phyloP scores from a whole-genome alignment of 2,113 vertebrate species.

The Circaetus gallicus region DNA sequence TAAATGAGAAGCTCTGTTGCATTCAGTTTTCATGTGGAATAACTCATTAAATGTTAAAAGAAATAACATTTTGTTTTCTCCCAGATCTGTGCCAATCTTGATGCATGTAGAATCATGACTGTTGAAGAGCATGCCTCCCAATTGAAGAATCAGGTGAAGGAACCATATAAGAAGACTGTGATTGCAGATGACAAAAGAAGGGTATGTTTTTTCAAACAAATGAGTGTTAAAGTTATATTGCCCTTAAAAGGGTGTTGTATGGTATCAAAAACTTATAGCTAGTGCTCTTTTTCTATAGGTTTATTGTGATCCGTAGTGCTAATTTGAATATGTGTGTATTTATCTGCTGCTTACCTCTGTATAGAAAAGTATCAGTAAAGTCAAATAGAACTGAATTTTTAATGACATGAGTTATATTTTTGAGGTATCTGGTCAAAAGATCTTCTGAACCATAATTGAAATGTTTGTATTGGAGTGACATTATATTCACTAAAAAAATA shows the following conservation, averaged over 20 bases:
- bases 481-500: not conserved
- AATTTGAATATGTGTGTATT: not conserved
- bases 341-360: not conserved
- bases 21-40: not conserved
- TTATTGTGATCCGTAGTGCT: not conserved
- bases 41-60: not conserved
- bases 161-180: constrained; percentile 78
- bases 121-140: constrained; percentile 57
- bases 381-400: not conserved
- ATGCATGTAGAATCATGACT: constrained; percentile 89
- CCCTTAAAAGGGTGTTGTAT: not conserved
- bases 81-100: constrained; percentile 94
- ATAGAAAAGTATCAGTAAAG: not conserved
- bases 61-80: constrained; percentile 13
- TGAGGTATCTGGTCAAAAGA: not conserved
- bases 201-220: constrained; percentile 65
- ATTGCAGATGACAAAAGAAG: constrained; percentile 79
- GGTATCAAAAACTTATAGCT: not conserved
- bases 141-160: constrained; percentile 75
- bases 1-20: not conserved
- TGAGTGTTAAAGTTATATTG: not conserved
- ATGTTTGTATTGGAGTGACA: not conserved
- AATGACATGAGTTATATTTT: not conserved
- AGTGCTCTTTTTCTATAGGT: not conserved
- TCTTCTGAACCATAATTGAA: not conserved